Evolutionary conservation across 2,113 vertebrate genomes (phyloP).

Genomic region (Corythornis madagascariensis): DNA sequence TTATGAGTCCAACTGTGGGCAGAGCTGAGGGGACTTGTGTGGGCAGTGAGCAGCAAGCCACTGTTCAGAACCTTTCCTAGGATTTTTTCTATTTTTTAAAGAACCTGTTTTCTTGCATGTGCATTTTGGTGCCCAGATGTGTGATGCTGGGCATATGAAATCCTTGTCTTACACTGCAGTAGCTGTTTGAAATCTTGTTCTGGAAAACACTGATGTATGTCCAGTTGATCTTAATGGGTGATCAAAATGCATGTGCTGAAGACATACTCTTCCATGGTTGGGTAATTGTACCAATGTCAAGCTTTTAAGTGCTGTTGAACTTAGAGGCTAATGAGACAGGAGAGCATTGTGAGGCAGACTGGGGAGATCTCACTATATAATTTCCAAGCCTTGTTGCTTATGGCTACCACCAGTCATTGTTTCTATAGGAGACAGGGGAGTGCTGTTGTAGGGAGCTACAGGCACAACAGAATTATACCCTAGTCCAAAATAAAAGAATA

Average conservation of each 20-base stretch:
- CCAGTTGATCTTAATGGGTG: neutral
- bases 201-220: neutral
- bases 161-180: neutral
- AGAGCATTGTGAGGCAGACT: neutral
- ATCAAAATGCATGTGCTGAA: neutral
- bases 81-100: neutral
- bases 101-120: neutral
- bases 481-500: neutral
- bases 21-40: neutral
- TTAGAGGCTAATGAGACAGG: neutral
- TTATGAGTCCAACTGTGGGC: neutral
- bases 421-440: neutral
- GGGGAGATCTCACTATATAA: neutral
- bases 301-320: neutral
- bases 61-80: neutral
- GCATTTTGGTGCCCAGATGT: neutral
- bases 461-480: neutral
- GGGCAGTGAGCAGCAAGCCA: neutral
- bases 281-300: neutral
- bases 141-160: neutral
- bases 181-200: neutral
- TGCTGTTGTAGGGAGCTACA: neutral
- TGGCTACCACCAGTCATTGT: neutral
- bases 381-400: neutral
- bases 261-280: neutral